These are phyloP conservation scores for Solea senegalensis DNA, from an alignment of 2,113 vertebrate species.

Conservation along the genomic window DNA sequence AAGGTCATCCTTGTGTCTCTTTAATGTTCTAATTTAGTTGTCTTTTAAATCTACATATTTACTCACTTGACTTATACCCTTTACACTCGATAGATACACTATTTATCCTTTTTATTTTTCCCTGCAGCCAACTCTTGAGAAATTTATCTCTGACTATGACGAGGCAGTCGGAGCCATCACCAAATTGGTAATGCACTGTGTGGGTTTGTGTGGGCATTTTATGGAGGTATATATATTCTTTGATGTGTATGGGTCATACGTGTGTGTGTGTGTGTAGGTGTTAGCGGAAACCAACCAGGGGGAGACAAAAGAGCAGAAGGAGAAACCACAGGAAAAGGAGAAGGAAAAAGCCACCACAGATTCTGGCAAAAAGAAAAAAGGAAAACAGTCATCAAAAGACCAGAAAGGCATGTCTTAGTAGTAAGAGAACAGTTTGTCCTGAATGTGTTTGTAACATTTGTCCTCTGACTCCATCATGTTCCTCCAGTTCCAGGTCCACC, in stretches of 20 bases:
- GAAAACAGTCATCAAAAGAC: slow-evolving; percentile 33
- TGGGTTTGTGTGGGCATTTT: neutral
- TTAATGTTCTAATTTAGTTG: neutral
- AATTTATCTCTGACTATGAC: slow-evolving; percentile 79
- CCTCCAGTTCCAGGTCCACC: slow-evolving; percentile 48
- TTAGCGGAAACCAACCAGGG: slow-evolving; percentile 28
- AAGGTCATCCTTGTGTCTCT: slow-evolving; percentile 30
- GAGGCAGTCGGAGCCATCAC: slow-evolving; percentile 76
- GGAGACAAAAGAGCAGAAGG: slow-evolving; percentile 41
- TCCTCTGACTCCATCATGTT: neutral
- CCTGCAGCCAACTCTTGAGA: slow-evolving; percentile 70
- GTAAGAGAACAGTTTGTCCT: neutral
- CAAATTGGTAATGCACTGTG: slow-evolving; percentile 79
- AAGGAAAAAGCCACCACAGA: slow-evolving; percentile 22
- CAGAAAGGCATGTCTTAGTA: slow-evolving; percentile 35
- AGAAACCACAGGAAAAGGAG: slow-evolving; percentile 29
- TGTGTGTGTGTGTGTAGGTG: slow-evolving; percentile 39
- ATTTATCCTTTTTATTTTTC: neutral
- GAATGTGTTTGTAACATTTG: neutral
- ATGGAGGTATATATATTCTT: neutral
- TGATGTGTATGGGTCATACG: slow-evolving; percentile 4
- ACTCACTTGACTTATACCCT: neutral
- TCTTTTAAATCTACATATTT: neutral
- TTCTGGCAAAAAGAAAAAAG: slow-evolving; percentile 69
- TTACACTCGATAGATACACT: neutral